Base-by-base conservation (phyloP, 2,113 vertebrate species). In the Atlantisia rogersi region DNA sequence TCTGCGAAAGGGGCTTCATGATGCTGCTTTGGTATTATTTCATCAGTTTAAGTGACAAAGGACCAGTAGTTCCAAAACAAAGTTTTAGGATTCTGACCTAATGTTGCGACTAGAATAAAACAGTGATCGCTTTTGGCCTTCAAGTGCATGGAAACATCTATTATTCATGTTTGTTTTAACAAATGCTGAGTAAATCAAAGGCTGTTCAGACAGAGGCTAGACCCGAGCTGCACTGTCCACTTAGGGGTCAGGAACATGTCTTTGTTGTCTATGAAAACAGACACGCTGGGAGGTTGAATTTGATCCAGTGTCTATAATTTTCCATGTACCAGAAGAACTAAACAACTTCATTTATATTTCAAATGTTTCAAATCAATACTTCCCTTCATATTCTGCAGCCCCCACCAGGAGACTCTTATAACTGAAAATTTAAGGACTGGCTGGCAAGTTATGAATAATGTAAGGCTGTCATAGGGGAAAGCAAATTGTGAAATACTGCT, bases 281-380 rank as follows among this genome's bases (percentile, higher is more conserved):
- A 79, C 65, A 86, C 62, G 68, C 75, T 86, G 71, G 39, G 87
- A 89, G 52, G 79, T 91, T 14, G 4, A 69, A 94, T 84, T 22
- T 94, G 82, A 96, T 89, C 86, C 85, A 68, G 48, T 59, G 75
- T 63, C 64, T 96, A 69, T 82, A 96, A 91, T 60, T 94, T 88
- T 96, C 87, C 75, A 84, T 67, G 63, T 95, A 94, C 82, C 46
- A 95, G 85, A 93, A 97, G 52, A 90, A 96, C 73, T 77, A 94
- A 97, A 97, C 74, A 91, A 96, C 97, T 97, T 97, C 96, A 97
- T 98, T 97, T 98, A 96, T 97, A 98, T 98, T 98, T 98, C 78
- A 98, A 98, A 98, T 97, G 94, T 95, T 97, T 97, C 74, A 86
- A 92, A 98, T 99, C 95, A 98, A 98, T 99, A 98, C 86, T 94